A percentile compares a stretch with the other conserved stretches of the same genome.
phyloP scores from a whole-genome alignment of 2,113 vertebrate genomes.

The Apus apus region DNA sequence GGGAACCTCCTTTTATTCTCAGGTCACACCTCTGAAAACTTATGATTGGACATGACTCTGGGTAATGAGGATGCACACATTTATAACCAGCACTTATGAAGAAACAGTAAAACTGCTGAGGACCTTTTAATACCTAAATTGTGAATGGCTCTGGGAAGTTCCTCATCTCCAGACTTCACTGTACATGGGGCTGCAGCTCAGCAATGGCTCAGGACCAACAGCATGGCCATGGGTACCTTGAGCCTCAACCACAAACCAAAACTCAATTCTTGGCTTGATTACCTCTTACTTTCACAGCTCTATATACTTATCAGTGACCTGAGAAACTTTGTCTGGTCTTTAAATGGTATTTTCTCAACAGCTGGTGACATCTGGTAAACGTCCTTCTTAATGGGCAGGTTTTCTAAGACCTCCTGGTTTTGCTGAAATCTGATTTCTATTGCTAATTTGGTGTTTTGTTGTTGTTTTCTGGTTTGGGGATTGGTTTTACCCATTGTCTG shows the following conservation, averaged over 20 bases:
- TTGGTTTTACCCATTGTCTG: background rate
- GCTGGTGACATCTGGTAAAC: background rate
- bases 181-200: background rate
- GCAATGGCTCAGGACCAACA: background rate
- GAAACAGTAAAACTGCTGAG: background rate
- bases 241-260: background rate
- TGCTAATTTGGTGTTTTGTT: background rate
- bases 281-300: background rate
- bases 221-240: rapidly evolving
- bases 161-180: background rate
- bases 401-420: background rate
- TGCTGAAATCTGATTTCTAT: background rate
- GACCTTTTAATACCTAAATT: background rate
- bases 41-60: background rate
- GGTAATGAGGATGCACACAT: background rate
- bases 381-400: background rate
- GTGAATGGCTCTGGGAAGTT: background rate
- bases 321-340: background rate
- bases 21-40: background rate
- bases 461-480: no score
- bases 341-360: background rate
- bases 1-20: background rate
- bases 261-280: background rate
- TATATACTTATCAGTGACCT: background rate
- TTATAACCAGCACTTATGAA: background rate